phyloP scores from a whole-genome alignment of 1,140 invertebrate genomes.

The Leptestheria dahalacensis region DNA sequence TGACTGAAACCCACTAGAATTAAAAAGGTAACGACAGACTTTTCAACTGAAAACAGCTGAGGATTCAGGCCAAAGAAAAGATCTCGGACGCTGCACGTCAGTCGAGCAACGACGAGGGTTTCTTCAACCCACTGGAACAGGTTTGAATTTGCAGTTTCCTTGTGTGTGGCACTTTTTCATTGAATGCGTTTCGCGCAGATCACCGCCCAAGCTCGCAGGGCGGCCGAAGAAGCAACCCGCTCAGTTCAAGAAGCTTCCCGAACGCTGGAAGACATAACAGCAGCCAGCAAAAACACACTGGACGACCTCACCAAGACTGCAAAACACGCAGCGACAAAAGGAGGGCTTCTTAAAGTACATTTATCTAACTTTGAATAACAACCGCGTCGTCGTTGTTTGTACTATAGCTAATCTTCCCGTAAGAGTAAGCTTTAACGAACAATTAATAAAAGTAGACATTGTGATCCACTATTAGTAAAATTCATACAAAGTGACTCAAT shows the following conservation, averaged over 20 bases:
- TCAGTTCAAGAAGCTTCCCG: slow-evolving; percentile 65
- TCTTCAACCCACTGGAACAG: slow-evolving; percentile 58
- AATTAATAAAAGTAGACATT: too few relatives aligned
- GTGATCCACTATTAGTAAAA: too few relatives aligned
- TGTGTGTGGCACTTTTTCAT: not conserved
- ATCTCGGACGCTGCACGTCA: slow-evolving; percentile 33
- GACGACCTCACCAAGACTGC: slow-evolving; percentile 82
- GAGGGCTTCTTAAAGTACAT: slow-evolving; percentile 67
- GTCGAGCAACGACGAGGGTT: slow-evolving; percentile 39
- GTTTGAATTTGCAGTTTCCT: slow-evolving; percentile 29
- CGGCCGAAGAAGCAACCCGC: slow-evolving; percentile 66
- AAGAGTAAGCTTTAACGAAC: not conserved
- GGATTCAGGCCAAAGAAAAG: slow-evolving; percentile 49
- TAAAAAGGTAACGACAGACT: not conserved
- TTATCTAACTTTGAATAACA: too few relatives aligned
- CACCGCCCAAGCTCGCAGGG: slow-evolving; percentile 73
- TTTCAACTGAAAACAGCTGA: slow-evolving; percentile 29
- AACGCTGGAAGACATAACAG: slow-evolving; percentile 71
- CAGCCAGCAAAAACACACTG: slow-evolving; percentile 69
- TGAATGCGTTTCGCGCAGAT: slow-evolving; percentile 36
- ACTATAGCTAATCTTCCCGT: not conserved
- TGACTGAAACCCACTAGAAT: too few relatives aligned
- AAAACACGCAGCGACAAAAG: slow-evolving; percentile 68
- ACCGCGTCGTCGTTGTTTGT: too few relatives aligned
- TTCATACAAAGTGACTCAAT: too few relatives aligned